Evolutionary conservation across 2,888 invertebrate genomes (phyloP), one percentile per base, ranked within the genome.

Genomic region (Patella ulyssiponensis): DNA sequence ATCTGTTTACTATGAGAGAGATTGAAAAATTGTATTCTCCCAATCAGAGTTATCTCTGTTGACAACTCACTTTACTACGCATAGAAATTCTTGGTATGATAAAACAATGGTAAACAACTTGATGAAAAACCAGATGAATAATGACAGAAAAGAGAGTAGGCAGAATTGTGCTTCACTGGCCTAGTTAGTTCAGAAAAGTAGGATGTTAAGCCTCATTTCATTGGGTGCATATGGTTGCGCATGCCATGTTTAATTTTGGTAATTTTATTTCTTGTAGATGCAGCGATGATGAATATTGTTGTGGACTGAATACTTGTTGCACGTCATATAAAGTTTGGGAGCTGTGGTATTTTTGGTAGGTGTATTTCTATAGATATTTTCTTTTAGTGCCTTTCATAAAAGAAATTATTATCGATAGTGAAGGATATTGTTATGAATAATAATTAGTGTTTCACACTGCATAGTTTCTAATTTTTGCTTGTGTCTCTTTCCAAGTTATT

Each of bases 321-420:
- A 86, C 87, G 27, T 89, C 89, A 9, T 89, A 89, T 81, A 88
- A 88, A 84, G 89, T 89, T 3, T 90, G 88, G 89, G 88, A 88
- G 72, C 83, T 89, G n/a, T 90, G 90, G 90, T 90, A 90, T 80
- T 90, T 90, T 80, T 89, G 90, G 90, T 89, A 82, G 82, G 88
- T 81, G 20, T 56, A 4, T n/a, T 17, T 69, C 15, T 56, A 14
- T 73, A 44, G 20, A 20, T n/a, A 73, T 14, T 20, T 17, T 72
- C 4, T 53, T 53, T 53, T 17, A 44, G 69, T 69, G 54, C 54
- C 58, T 56, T 4, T 33, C 14, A n/a, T n/a, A 3, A 56, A 17
- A 5, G 12, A 3, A 44, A 4, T 15, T 44, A 71, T 5, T 44
- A n/a, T 0, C 64, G n/a, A 69, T 53, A 23, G 0, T 56, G 3